Conservation (phyloP, 2,797 vertebrate genomes). For the Rhyacichthys aspro region DNA sequence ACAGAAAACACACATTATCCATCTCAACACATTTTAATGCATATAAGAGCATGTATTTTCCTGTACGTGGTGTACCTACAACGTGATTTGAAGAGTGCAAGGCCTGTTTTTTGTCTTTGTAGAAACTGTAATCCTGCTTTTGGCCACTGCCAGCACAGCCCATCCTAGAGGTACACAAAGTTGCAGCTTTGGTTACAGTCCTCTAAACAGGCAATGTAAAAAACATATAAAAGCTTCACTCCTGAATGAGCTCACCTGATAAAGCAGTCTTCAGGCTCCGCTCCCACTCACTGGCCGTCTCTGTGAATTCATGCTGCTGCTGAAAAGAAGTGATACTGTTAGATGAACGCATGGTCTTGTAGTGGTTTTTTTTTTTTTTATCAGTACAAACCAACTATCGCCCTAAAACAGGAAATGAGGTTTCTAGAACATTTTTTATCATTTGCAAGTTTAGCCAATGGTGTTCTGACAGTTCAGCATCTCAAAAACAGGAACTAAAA, state of each 20-base stretch:
- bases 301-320: slow-evolving; percentile 55
- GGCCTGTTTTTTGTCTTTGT: slow-evolving; percentile 25
- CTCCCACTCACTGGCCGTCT: slow-evolving; percentile 29
- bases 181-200: not conserved
- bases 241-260: slow-evolving; percentile 54
- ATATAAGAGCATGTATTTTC: not conserved
- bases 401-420: slow-evolving; percentile 47
- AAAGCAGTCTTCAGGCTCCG: slow-evolving; percentile 45
- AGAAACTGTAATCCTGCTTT: slow-evolving; percentile 33
- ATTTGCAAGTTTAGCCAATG: slow-evolving; percentile 23
- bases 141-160: slow-evolving; percentile 72
- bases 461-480: not conserved
- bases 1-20: not conserved
- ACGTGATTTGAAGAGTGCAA: slow-evolving; percentile 33
- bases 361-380: not conserved
- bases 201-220: not conserved
- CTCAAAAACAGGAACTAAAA: slow-evolving; percentile 11
- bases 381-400: not conserved
- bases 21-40: not conserved
- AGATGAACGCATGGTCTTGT: not conserved
- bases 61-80: slow-evolving; percentile 49
- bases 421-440: slow-evolving; percentile 13
- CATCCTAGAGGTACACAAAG: slow-evolving; percentile 62
- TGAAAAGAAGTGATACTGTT: slow-evolving; percentile 15
- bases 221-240: too few species aligned